phyloP scores from a whole-genome alignment of 2,888 invertebrate genomes.

The Netelia fuscicornis region DNA sequence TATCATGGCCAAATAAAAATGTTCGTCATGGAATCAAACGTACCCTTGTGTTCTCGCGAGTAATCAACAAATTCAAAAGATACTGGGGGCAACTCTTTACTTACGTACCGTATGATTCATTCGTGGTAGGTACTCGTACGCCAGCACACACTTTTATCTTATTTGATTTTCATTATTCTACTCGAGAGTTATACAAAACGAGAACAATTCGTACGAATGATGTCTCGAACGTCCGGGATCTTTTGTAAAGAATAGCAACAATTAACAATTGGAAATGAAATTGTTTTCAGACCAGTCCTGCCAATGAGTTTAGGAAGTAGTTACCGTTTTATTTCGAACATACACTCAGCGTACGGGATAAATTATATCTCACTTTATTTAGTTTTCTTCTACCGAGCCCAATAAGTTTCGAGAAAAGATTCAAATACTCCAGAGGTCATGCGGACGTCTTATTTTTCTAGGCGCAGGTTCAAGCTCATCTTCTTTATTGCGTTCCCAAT shows the following conservation, averaged over 20 bases:
- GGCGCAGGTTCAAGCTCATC: too few species aligned
- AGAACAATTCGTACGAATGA: slow-evolving; percentile 16
- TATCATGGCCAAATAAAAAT: slow-evolving; percentile 55
- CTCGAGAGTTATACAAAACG: slow-evolving; percentile 6
- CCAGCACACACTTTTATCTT: slow-evolving; percentile 18
- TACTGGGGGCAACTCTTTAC: slow-evolving; percentile 41
- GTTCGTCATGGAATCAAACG: slow-evolving; percentile 24
- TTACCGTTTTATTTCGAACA: too few species aligned
- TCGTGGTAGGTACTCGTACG: slow-evolving; percentile 6
- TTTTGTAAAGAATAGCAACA: background rate
- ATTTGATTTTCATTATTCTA: slow-evolving; percentile 51
- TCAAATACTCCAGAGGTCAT: too few species aligned
- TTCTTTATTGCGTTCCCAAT: too few species aligned
- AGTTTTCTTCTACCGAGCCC: too few species aligned
- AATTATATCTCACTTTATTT: too few species aligned
- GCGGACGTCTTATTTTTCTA: too few species aligned
- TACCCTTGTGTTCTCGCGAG: slow-evolving; percentile 23
- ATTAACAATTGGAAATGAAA: background rate
- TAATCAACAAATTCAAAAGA: slow-evolving; percentile 52
- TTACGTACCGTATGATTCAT: slow-evolving; percentile 29
- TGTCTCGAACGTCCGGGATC: background rate
- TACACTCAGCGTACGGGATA: too few species aligned
- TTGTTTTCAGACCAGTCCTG: background rate
- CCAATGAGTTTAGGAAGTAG: background rate
- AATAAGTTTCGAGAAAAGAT: too few species aligned